Percentiles rank a stretch among this genome's conserved stretches.
Evolutionary conservation across 2,113 vertebrate species (phyloP).

Genomic region (Sinocyclocheilus anshuiensis): DNA sequence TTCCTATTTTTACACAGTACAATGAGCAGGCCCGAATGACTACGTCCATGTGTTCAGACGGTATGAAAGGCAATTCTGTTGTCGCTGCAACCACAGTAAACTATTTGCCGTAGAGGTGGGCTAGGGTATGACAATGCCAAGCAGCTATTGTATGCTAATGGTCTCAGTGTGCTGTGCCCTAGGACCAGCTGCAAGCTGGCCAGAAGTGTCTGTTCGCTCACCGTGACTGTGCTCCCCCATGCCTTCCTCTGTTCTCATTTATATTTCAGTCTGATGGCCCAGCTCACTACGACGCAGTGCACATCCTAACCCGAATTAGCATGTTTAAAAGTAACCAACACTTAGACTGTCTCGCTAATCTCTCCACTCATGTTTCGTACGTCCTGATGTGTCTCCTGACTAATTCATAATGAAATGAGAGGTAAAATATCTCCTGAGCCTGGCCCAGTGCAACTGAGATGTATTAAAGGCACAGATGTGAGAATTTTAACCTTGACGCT

Average conservation of each 20-base stretch:
- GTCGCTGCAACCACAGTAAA: conserved; percentile 17
- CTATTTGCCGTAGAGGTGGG: conserved; percentile 19
- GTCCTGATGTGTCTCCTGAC: conserved; percentile 20
- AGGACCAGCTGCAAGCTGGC: conserved; percentile 40
- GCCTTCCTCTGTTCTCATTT: conserved; percentile 54
- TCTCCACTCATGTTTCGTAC: conserved; percentile 15
- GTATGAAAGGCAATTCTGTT: conserved; percentile 30
- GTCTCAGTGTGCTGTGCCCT: conserved; percentile 32
- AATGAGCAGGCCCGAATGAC: background rate
- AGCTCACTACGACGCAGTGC: conserved; percentile 51
- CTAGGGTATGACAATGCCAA: conserved; percentile 3
- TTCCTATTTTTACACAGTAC: background rate
- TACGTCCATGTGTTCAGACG: background rate
- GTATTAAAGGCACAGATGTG: conserved; percentile 11
- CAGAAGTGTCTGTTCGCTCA: conserved; percentile 44
- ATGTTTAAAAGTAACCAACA: conserved; percentile 38
- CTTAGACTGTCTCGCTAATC: conserved; percentile 16
- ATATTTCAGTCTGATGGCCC: conserved; percentile 62
- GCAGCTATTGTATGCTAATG: conserved; percentile 47
- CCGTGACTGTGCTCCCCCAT: conserved; percentile 61
- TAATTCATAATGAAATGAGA: conserved; percentile 33
- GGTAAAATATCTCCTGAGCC: conserved; percentile 1
- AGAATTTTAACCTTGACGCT: background rate
- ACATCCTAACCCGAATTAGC: conserved; percentile 40
- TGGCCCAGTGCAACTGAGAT: background rate